Evolutionary conservation across 2,888 invertebrate genomes (phyloP), one percentile per base, ranked within the genome.

Genomic region (Arge pagana): DNA sequence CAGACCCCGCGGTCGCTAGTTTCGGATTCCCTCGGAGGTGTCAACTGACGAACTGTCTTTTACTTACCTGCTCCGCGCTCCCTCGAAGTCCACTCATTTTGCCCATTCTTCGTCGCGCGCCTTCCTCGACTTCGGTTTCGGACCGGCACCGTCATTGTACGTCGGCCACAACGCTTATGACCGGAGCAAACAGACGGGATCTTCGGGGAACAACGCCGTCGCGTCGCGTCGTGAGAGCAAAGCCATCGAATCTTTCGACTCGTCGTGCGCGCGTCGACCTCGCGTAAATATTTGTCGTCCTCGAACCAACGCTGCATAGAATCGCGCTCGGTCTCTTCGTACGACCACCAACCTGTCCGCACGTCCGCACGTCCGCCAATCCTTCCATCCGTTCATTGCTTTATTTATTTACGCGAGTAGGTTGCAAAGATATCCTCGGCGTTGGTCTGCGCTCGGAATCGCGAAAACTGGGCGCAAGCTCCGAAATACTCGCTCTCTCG

Each of bases 251-350:
- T 45, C 45, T 45, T 45, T 33, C 35, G 35, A 45, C 23, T 35
- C 45, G 45, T 58, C 62, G 55, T 52, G 55, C 57, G 55, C 62
- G 57, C 55, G 64, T 58, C 59, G 65, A 64, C 64, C 66, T 63
- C 60, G 55, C 58, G 68, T 65, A 71, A 70, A 71, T 71, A 70
- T 71, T 70, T 69, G 67, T 56, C 58, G 48, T 56, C 55, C 50
- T 58, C 54, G 53, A 52, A 56, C 50, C 52, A 43, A 42, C 53
- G 52, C 49, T 53, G 51, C 57, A 49, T 52, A 56, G 55, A 52
- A 10, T 33, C 33, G 8, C 15, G 33, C 33, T 33, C 15, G 28
- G n/a, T n/a, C n/a, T 57, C 61, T 54, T 57, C 55, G 55, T 60
- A 56, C 61, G 60, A 62, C 59, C 57, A 56, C 60, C 60, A 57